Evolutionary conservation across 2,888 invertebrate genomes (phyloP), one percentile per base, ranked within the genome.

Genomic region (Clusia tigrina): DNA sequence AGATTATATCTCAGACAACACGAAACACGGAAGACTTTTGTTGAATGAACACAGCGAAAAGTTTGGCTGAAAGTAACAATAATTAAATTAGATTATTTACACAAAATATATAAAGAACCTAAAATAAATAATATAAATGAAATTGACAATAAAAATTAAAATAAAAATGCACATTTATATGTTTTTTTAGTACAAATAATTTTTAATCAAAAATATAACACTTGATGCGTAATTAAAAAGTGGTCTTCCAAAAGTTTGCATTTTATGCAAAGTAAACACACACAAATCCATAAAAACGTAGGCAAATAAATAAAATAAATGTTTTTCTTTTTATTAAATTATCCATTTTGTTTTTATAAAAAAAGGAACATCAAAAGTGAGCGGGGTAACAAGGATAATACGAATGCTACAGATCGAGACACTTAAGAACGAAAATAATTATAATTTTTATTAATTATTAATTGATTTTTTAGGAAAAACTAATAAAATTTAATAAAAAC

Each of bases 111-210:
- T 9, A 9, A 32, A 32, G 6, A 12, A 32, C 6, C 32, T 32
- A 9, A 42, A 10, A 17, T 42, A 42, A 42, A 42, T 42, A 42
- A 42, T 9, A 32, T 32, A 32, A 32, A 32, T 32, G 6, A 32
- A 32, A 32, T 9, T 32, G 12, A 12, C 6, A 32, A 15, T 72
- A 71, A 25, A 22, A 26, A 23, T 66, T 72, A 75, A 64, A 76
- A 76, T 75, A 75, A 76, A 76, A 74, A 76, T 75, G 71, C 74
- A 72, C 59, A 69, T 67, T 73, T 67, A 56, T 71, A 70, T 52
- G 37, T 58, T 67, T 69, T 67, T 67, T 54, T 68, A 64, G 68
- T 67, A 54, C 48, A 62, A 58, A 58, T 62, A 32, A 58, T 48
- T 54, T 38, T 62, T 62, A 62, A 58, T 53, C 58, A 58, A 54